Percentiles rank a stretch among this genome's conserved stretches.
phyloP scores from a whole-genome alignment of 2,888 invertebrate species.

The Psococerastis gibbosa region DNA sequence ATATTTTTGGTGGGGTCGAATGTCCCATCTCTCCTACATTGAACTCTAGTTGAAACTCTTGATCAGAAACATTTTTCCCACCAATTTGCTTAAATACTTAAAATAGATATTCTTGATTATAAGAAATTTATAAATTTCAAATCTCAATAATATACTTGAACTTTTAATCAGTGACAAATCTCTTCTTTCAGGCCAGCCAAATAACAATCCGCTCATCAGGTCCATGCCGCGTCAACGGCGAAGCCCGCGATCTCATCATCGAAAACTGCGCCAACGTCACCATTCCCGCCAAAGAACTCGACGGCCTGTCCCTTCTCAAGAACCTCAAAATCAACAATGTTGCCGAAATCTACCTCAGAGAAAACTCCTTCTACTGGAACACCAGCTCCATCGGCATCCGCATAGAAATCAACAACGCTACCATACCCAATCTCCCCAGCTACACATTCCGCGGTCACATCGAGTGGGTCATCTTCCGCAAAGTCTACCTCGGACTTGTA shows the following conservation, averaged over 20 bases:
- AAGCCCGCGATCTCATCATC: conserved; percentile 39
- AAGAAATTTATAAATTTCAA: no score
- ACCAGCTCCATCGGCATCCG: conserved; percentile 23
- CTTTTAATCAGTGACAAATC: no score
- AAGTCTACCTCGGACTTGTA: conserved; percentile 39
- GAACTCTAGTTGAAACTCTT: no score
- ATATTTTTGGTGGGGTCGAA: no score
- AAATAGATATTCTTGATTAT: no score
- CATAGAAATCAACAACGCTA: conserved; percentile 27
- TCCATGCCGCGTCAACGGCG: conserved; percentile 31
- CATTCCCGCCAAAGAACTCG: conserved; percentile 37
- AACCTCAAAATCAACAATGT: conserved; percentile 43
- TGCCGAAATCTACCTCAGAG: conserved; percentile 37
- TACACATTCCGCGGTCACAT: conserved; percentile 51
- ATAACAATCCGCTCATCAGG: conserved; percentile 37
- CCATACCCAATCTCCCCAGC: conserved; percentile 28
- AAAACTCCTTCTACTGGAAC: conserved; percentile 38
- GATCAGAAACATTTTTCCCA: no score
- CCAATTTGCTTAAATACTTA: no score
- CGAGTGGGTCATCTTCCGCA: conserved; percentile 40
- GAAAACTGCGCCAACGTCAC: conserved; percentile 42
- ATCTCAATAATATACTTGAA: no score
- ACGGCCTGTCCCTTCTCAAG: conserved; percentile 39
- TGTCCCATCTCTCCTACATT: no score
- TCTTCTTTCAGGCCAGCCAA: no score